Base-by-base conservation (phyloP, 1,140 invertebrate species). In the Dinothrombium tinctorium region DNA sequence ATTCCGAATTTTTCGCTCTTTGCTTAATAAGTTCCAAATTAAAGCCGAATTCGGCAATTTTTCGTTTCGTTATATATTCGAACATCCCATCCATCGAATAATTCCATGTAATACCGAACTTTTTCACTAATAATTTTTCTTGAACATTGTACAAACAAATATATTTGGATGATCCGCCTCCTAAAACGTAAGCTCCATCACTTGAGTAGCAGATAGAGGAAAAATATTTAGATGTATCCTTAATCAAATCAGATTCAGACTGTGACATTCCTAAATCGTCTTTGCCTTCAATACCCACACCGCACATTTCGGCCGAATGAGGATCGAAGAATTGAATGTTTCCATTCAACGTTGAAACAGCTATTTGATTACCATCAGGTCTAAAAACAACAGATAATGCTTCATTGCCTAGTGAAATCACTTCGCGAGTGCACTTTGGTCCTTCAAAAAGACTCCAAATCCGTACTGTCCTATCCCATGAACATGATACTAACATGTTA, bases 61-160 rank as follows among this genome's bases (percentile, higher is more conserved):
- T 76, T 29, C 80, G 67, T 32, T 76, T 67, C 57, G 82, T 87
- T 41, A 94, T 73, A 52, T 77, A 81, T 54, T 94, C 84, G 80
- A 89, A 54, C 44, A 94, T 72, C n/a, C 74, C 83, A 65, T 95
- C 84, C 32, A 96, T 66, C 0, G 87, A 94, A 46, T 74, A 63
- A 56, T 96, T 98, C 55, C 81, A 74, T 0, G 89, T 94, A 26
- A 96, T 75, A 56, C 78, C 74, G 60, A 92, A 92, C 57, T 87
- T 90, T 55, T 86, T 90, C 1, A 87, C 51, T 1, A 90, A 58
- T 17, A 89, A 59, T 11, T 66, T 61, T 54, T 82, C 77, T 20
- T 61, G 38, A 12, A 65, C 55, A 56, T 80, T 76, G 58, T 95
- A 98, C 45, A 96, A 75, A 52, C 90, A 96, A 36, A 96, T 73